Percentiles rank a stretch among this genome's conserved stretches.
Evolutionary conservation across 1,140 invertebrate species (phyloP).

Genomic region (Andrena cerasifolii): DNA sequence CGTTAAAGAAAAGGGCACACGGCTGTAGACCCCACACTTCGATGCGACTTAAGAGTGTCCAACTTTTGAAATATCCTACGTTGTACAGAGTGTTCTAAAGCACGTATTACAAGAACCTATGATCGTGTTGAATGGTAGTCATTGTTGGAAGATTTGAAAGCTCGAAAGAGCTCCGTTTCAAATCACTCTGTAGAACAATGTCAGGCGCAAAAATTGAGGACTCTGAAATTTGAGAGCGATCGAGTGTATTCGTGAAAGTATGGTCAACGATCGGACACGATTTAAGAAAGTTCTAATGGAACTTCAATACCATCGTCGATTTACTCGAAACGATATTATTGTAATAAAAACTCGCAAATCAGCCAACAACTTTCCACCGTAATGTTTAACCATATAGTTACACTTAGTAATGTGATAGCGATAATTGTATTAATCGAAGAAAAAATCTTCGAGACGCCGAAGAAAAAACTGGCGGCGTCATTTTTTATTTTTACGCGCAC

Average conservation of each 20-base stretch:
- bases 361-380: constrained; percentile 47
- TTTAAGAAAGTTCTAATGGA: constrained; percentile 10
- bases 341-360: constrained; percentile 50
- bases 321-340: constrained; percentile 35
- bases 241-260: neutral
- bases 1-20: neutral
- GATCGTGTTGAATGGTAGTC: neutral
- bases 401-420: constrained; percentile 78
- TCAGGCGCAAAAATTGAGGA: neutral
- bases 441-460: constrained; percentile 44
- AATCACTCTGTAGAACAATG: neutral
- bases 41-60: neutral
- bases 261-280: constrained; percentile 1
- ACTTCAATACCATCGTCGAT: constrained; percentile 29
- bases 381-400: constrained; percentile 75
- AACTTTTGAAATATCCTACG: neutral
- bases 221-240: neutral
- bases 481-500: neutral
- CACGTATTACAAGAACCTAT: neutral
- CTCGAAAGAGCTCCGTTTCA: neutral
- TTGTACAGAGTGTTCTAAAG: neutral
- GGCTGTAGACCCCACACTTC: neutral
- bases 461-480: constrained; percentile 38
- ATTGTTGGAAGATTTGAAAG: neutral
- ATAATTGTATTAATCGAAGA: constrained; percentile 67